Base-by-base conservation (phyloP, 2,888 invertebrate species). In the Thymelicus lineola region DNA sequence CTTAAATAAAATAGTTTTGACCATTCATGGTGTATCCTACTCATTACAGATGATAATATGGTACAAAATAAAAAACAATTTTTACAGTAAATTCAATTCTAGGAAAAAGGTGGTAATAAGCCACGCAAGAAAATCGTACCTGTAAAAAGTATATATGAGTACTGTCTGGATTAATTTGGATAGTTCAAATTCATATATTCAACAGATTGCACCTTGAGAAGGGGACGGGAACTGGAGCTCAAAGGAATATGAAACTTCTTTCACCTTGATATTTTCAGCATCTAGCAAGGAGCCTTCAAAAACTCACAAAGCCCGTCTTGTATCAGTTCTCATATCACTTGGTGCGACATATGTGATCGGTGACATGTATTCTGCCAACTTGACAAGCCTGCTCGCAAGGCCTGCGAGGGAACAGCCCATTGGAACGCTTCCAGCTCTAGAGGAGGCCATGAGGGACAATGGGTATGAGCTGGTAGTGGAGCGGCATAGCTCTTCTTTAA, bases 361-460 rank as follows among this genome's bases (percentile, higher is more conserved):
- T 0, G 97, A 97, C 83, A 96, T 97, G 94, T 97, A 97, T 82
- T 96, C 97, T 0, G 97, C 97, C 0, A 97, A 96, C 84, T 85
- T 97, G 73, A 97, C 97, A 10, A 97, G 97, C 4, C 89, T 97
- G 35, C 92, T 97, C 70, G 97, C 97, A 0, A 93, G 95, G 63
- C 97, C 97, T 3, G 96, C 96, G 0, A 93, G 95, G 78, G 97
- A 97, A 81, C 91, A 93, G 53, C 95, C 97, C 0, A 96, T 97
- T 50, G 95, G 96, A 57, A 96, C 95, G 7, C 83, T 97, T 61
- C 93, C 94, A 61, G 95, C 95, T 46, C 80, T 97, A 42, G 96
- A 96, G 76, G 88, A 93, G 69, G 96, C 95, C 0, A 96, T 97
- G 96, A 87, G 93, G 57, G 89, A 94, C 50, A 89, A 94, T 68